These are phyloP conservation scores for Cyclargus thomasi DNA, from an alignment of 1,140 invertebrate species.

Conservation along the genomic window DNA sequence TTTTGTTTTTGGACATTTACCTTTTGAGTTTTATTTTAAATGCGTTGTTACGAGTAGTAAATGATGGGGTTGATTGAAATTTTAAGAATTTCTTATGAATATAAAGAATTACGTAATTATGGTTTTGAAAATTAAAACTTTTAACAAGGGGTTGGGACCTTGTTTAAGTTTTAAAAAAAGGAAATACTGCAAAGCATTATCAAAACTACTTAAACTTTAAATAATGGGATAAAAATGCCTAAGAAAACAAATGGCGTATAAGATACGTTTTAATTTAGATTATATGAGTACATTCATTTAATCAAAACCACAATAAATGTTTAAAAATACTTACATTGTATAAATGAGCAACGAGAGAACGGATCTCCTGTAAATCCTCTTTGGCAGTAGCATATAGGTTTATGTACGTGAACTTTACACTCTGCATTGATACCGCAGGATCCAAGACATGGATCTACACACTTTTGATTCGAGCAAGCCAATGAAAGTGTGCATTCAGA, in stretches of 20 bases:
- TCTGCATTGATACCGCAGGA: constrained; percentile 81
- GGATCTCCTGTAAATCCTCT: constrained; percentile 78
- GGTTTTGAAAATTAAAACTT: too few relatives aligned
- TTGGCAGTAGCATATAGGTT: constrained; percentile 79
- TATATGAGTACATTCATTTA: not conserved
- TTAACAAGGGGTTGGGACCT: too few relatives aligned
- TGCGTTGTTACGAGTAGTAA: too few relatives aligned
- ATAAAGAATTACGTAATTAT: too few relatives aligned
- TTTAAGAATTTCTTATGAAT: too few relatives aligned
- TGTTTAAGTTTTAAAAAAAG: too few relatives aligned
- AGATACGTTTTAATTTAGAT: constrained; percentile 27
- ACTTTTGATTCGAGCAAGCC: constrained; percentile 90
- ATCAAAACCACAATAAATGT: not conserved
- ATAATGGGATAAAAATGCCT: too few relatives aligned
- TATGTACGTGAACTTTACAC: constrained; percentile 79
- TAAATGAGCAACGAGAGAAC: constrained; percentile 64
- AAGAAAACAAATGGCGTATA: constrained; percentile 32
- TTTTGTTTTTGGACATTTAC: too few relatives aligned
- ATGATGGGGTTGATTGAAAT: too few relatives aligned
- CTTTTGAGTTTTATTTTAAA: too few relatives aligned
- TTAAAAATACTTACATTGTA: constrained; percentile 44
- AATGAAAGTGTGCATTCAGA: constrained; percentile 86
- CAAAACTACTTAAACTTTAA: too few relatives aligned
- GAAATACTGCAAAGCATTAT: too few relatives aligned
- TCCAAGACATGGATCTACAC: constrained; percentile 85